phyloP scores from a whole-genome alignment of 2,113 vertebrate species.

The Antigone vipio region DNA sequence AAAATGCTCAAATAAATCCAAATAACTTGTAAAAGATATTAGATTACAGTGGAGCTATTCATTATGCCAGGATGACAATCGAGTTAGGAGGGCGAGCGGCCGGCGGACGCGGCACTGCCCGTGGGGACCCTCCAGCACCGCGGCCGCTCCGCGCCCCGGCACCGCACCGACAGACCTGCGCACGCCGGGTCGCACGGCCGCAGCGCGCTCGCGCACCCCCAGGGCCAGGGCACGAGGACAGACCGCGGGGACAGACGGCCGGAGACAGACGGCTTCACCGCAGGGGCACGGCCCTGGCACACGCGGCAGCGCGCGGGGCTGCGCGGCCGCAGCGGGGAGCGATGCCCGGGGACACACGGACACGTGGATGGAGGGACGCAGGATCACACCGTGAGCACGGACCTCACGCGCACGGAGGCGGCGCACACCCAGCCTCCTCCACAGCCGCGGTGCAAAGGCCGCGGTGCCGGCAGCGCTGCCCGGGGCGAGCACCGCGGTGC shows the following conservation, averaged over 20 bases:
- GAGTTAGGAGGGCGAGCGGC: neutral
- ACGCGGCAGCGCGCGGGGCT: neutral
- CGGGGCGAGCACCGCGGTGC: neutral
- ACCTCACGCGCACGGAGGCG: neutral
- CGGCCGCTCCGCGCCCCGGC: neutral
- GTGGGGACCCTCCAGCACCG: neutral
- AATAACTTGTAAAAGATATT: neutral
- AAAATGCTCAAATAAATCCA: constrained; percentile 36
- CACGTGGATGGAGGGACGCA: fast-evolving
- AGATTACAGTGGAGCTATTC: constrained; percentile 3
- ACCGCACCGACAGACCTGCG: neutral
- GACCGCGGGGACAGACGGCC: neutral
- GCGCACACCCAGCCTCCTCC: fast-evolving
- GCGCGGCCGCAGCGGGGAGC: neutral
- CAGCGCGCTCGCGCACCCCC: fast-evolving
- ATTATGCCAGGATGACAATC: neutral
- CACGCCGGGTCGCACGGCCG: fast-evolving
- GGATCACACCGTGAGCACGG: neutral
- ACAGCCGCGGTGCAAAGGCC: fast-evolving
- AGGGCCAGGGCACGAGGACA: neutral
- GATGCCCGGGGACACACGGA: neutral
- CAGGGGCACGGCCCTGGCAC: neutral
- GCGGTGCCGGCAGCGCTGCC: neutral
- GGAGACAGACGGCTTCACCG: neutral
- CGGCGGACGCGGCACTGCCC: neutral